phyloP scores from a whole-genome alignment of 2,888 invertebrate genomes.

The Salpingus planirostris region DNA sequence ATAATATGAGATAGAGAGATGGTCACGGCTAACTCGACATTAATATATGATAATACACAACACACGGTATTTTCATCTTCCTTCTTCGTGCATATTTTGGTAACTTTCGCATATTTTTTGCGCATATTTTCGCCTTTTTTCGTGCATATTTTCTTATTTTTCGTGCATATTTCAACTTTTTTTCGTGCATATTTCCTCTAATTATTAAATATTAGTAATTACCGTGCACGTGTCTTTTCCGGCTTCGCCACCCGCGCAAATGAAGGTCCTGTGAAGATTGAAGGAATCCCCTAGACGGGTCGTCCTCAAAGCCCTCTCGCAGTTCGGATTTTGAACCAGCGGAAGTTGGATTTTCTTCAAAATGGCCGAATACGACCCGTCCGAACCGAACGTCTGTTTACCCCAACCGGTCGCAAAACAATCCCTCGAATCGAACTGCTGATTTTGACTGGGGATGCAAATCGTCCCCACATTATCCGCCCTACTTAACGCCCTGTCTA shows the following conservation, averaged over 20 bases:
- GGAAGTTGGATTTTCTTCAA: slow-evolving; percentile 66
- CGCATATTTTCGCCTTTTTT: no score
- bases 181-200: no score
- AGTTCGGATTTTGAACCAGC: slow-evolving; percentile 51
- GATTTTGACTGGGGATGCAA: slow-evolving; percentile 56
- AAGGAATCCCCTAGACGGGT: slow-evolving; percentile 62
- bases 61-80: no score
- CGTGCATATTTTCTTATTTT: no score
- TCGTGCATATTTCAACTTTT: no score
- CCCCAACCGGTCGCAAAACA: slow-evolving; percentile 79
- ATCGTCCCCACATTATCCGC: slow-evolving; percentile 62
- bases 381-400: slow-evolving; percentile 54
- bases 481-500: slow-evolving; percentile 49
- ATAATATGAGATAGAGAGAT: no score
- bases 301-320: slow-evolving; percentile 51
- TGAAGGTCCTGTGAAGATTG: slow-evolving; percentile 58
- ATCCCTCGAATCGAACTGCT: slow-evolving; percentile 41
- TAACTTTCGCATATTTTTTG: no score
- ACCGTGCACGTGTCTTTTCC: slow-evolving; percentile 67
- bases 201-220: no score
- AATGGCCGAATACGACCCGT: slow-evolving; percentile 60
- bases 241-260: slow-evolving; percentile 70
- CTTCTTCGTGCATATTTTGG: no score
- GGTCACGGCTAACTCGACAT: no score
- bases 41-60: no score